Evolutionary conservation across 2,113 vertebrate species (phyloP), one percentile per base, ranked within the genome.

Genomic region (Addax nasomaculatus): DNA sequence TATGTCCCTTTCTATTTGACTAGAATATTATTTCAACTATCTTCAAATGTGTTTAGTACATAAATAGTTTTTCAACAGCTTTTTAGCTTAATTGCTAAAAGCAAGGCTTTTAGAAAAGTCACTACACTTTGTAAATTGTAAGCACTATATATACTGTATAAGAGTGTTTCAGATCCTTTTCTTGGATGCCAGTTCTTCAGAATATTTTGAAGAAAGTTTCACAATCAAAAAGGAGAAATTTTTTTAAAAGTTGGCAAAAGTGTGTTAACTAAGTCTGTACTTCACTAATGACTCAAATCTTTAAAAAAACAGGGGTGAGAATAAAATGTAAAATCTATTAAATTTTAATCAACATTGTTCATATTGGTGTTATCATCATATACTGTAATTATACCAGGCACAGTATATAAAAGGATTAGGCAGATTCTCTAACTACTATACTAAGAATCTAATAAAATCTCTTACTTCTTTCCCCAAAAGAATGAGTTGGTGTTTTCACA

Each of bases 41-140:
- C 49, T 89, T 94, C 16, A 57, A 80, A 85, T 62, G 13, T 67
- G 23, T 85, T 91, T 91, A 30, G 30, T 85, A 45, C 2, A 93
- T 45, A 86, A 55, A 70, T 53, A 47, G 11, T 87, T 96, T 45
- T 85, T 64, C 19, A 86, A 89, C 5, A 83, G 17, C 8, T 27
- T 81, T 90, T 55, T 76, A 96, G 88, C 4, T 90, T 85, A 76
- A 96, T 95, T 96, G 45, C 53, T 93, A n/a, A 92, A 89, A 93
- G 25, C 73, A n/a, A 78, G 79, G 14, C 15, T 83, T 89, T 89
- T 53, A 79, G 10, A 53, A 51, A 89, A 33, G 64, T 89, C 29
- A 36, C 12, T n/a, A 4, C 17, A 29, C 19, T 95, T 57, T 85
- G 1, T 91, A 97, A 85, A 78, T 70, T 47, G 8, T 60, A 39